Conservation (phyloP, 2,113 vertebrate species). For the Alligator sinensis region DNA sequence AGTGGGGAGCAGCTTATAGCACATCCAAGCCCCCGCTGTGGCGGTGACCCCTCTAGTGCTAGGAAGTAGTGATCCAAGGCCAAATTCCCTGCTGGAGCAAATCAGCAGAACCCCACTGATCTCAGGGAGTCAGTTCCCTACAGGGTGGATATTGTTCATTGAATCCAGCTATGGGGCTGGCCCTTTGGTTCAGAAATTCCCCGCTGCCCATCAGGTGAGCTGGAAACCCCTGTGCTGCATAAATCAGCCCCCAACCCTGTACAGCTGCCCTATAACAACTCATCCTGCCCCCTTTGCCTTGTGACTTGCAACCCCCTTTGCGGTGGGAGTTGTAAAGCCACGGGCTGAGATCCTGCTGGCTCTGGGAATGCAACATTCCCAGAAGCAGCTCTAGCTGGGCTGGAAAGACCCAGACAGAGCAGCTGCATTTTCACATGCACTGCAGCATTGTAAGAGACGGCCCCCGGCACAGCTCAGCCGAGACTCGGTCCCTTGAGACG, state of each 20-base stretch:
- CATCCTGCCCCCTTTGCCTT: neutral
- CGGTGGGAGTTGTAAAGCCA: neutral
- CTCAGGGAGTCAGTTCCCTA: no score
- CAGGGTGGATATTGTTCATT: no score
- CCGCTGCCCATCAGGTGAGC: neutral
- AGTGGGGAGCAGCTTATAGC: no score
- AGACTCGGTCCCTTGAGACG: neutral
- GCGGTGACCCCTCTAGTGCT: no score
- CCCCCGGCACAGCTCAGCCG: neutral
- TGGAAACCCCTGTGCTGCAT: neutral
- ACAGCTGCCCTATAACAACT: neutral
- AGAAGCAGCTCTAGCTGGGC: neutral
- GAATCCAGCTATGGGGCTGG: no score
- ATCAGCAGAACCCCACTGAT: no score
- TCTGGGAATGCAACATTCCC: neutral
- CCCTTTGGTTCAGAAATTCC: no score
- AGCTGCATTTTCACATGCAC: neutral
- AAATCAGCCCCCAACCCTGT: neutral
- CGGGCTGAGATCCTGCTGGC: neutral
- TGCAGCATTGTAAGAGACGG: neutral
- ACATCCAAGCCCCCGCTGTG: no score
- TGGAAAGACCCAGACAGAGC: neutral
- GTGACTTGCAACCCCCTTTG: neutral
- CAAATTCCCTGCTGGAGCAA: no score
- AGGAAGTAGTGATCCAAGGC: no score